phyloP scores from a whole-genome alignment of 2,113 vertebrate genomes.

The Cyprichromis sp. region DNA sequence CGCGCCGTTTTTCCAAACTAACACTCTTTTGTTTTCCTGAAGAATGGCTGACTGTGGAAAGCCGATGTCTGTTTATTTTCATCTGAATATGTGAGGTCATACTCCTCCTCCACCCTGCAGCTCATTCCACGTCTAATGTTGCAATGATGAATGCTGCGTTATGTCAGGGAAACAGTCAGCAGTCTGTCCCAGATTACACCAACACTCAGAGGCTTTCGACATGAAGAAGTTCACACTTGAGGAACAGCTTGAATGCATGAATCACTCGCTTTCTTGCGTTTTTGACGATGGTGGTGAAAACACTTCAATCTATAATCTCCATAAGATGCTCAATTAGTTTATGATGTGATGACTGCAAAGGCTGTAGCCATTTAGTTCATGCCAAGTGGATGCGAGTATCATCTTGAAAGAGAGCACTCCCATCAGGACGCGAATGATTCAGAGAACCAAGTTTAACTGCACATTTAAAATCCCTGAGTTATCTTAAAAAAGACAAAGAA shows the following conservation, averaged over 20 bases:
- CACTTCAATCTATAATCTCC: neutral
- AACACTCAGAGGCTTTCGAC: neutral
- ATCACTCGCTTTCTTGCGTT: neutral
- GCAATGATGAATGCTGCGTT: neutral
- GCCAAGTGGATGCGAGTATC: neutral
- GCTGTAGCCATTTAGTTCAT: neutral
- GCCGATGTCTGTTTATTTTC: conserved; percentile 3
- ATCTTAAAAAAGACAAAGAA: neutral
- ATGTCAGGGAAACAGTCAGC: neutral
- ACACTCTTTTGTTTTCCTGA: conserved; percentile 26
- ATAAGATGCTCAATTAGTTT: neutral
- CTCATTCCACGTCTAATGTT: neutral
- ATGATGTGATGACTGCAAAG: neutral
- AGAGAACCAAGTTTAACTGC: neutral
- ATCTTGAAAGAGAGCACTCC: neutral
- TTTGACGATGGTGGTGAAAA: neutral
- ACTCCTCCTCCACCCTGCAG: neutral
- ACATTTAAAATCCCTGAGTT: neutral
- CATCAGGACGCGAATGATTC: neutral
- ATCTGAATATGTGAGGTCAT: neutral
- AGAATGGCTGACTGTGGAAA: conserved; percentile 24
- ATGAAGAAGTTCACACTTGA: neutral
- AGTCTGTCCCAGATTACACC: neutral
- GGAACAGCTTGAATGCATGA: neutral
- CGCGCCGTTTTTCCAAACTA: neutral